A percentile compares a stretch with the other conserved stretches of the same genome.
phyloP scores from a whole-genome alignment of 2,113 vertebrate species.

The Chionis minor region DNA sequence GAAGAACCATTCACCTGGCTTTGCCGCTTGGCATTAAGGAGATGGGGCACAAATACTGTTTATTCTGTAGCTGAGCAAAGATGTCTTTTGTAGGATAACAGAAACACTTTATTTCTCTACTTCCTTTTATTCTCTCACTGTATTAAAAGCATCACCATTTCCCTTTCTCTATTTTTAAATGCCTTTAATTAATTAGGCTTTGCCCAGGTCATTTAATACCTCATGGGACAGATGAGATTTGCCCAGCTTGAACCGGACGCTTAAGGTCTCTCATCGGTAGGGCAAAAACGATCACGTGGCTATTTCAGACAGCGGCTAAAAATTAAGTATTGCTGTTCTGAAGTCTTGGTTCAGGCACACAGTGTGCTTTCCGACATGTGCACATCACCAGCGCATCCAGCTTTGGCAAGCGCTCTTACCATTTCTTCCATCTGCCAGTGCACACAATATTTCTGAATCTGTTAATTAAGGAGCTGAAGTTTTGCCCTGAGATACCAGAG shows the following conservation, averaged over 20 bases:
- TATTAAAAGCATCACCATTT: background rate
- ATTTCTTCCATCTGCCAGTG: background rate
- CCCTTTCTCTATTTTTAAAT: background rate
- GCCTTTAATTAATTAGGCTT: conserved; percentile 6
- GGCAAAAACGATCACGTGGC: background rate
- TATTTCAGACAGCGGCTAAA: background rate
- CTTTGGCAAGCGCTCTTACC: background rate
- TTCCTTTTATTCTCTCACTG: background rate
- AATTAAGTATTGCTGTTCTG: background rate
- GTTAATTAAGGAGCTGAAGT: conserved; percentile 52
- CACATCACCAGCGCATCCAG: background rate
- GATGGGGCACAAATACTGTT: background rate
- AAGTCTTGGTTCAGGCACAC: conserved; percentile 15
- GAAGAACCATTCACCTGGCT: background rate
- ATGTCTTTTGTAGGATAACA: background rate
- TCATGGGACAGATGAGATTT: background rate
- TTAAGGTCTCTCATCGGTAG: background rate
- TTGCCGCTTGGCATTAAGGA: background rate
- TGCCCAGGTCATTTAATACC: background rate
- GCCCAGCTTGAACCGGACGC: background rate
- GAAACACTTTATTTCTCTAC: background rate
- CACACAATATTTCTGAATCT: conserved; percentile 23
- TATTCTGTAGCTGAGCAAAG: background rate
- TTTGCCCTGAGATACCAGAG: conserved; percentile 44
- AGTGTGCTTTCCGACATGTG: background rate